Conservation (phyloP, 2,888 invertebrate species). For the Amphiduros pacificus region DNA sequence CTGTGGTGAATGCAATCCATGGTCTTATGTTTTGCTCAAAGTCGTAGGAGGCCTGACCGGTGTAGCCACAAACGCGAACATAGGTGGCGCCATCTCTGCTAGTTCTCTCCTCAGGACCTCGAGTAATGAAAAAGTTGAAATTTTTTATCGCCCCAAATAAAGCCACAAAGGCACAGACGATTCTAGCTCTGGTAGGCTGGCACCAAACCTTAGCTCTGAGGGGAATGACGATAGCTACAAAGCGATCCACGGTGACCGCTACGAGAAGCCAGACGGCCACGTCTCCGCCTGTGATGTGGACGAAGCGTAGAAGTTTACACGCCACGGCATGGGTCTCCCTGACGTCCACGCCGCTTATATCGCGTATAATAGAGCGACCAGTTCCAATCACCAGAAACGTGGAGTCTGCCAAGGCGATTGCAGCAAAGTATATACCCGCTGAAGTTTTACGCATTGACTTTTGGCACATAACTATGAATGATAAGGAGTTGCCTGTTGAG, state of each 20-base stretch:
- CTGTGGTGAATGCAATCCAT: conserved; percentile 15
- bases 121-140: conserved; percentile 4
- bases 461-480: conserved; percentile 9
- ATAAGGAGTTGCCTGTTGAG: conserved; percentile 6
- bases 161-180: not conserved
- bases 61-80: not conserved
- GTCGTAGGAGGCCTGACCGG: not conserved
- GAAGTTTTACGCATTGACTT: conserved; percentile 8
- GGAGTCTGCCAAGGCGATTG: conserved; percentile 15
- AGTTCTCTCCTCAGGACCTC: not conserved
- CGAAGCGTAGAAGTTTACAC: conserved; percentile 3
- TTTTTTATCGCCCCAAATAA: conserved; percentile 15
- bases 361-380: not conserved
- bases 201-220: conserved; percentile 8
- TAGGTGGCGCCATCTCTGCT: not conserved
- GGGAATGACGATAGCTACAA: conserved; percentile 14
- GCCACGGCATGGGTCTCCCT: not conserved
- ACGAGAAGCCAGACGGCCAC: conserved; percentile 16
- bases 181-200: not conserved
- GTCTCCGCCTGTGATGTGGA: conserved; percentile 9
- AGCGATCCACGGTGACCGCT: conserved; percentile 16
- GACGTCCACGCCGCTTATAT: not conserved
- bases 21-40: conserved; percentile 13
- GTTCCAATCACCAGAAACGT: not conserved
- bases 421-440: conserved; percentile 7